Percentiles rank a stretch among this genome's conserved stretches.
These are phyloP conservation scores for Parnassius glacialis DNA, from an alignment of 2,888 invertebrate species.

Conservation along the genomic window DNA sequence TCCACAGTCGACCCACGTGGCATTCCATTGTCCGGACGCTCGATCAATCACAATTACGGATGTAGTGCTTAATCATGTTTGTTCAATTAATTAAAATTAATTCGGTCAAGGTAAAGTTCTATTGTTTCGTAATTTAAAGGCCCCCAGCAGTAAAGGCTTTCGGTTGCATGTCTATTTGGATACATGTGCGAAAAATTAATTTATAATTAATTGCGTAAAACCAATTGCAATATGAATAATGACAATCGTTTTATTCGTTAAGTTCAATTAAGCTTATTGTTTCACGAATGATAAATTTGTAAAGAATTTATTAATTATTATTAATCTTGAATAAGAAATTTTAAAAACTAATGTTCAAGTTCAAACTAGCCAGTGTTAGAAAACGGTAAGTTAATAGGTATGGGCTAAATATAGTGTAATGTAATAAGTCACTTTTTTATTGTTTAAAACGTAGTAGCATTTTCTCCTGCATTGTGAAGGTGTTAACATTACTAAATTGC, in stretches of 20 bases:
- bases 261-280: background rate
- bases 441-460: too few species aligned
- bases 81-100: conserved; percentile 66
- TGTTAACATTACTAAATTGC: too few species aligned
- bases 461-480: too few species aligned
- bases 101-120: conserved; percentile 56
- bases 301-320: background rate
- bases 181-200: conserved; percentile 6
- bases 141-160: conserved; percentile 13
- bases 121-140: conserved; percentile 29
- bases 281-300: background rate
- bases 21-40: conserved; percentile 33
- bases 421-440: too few species aligned
- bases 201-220: conserved; percentile 2
- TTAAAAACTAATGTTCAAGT: too few species aligned
- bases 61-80: conserved; percentile 69
- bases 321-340: too few species aligned
- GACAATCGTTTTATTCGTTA: background rate
- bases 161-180: background rate
- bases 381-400: too few species aligned
- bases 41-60: conserved; percentile 76
- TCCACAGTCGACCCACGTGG: conserved; percentile 33
- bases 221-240: background rate
- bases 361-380: too few species aligned
- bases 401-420: too few species aligned